A percentile compares a stretch with the other conserved stretches of the same genome.
phyloP scores from a whole-genome alignment of 1,140 invertebrate genomes.

The Leptonema lineaticorne region DNA sequence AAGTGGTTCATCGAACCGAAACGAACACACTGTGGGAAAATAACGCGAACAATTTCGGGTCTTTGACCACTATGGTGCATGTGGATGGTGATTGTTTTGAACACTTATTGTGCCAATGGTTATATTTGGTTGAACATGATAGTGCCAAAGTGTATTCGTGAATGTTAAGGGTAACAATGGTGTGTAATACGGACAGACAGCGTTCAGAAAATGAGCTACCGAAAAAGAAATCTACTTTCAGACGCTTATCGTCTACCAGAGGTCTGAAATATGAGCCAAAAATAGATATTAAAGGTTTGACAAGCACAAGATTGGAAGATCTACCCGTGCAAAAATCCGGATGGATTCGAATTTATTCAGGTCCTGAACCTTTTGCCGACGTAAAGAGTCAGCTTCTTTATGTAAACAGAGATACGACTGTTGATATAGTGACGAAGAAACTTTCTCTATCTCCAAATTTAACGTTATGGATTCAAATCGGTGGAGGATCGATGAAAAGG shows the following conservation, averaged over 20 bases:
- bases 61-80: no score
- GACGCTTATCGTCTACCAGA: slow-evolving; percentile 59
- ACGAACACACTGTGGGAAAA: slow-evolving; percentile 17
- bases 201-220: slow-evolving; percentile 26
- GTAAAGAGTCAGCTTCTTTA: slow-evolving; percentile 59
- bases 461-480: slow-evolving; percentile 65
- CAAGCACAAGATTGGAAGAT: slow-evolving; percentile 3
- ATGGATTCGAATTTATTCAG: slow-evolving; percentile 63
- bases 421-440: slow-evolving; percentile 61
- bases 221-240: slow-evolving; percentile 47
- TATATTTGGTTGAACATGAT: slow-evolving; percentile 18
- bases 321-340: slow-evolving; percentile 44
- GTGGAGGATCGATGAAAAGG: slow-evolving; percentile 58
- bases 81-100: no score
- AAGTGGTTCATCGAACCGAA: not conserved
- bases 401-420: slow-evolving; percentile 60
- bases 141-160: not conserved
- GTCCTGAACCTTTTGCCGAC: slow-evolving; percentile 55
- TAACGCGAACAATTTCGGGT: not conserved
- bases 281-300: no score
- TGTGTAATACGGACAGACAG: slow-evolving; percentile 26
- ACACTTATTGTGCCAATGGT: no score
- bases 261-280: no score
- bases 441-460: slow-evolving; percentile 60
- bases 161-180: slow-evolving; percentile 30